Conservation (phyloP, 2,888 invertebrate species). For the Phortica magna region DNA sequence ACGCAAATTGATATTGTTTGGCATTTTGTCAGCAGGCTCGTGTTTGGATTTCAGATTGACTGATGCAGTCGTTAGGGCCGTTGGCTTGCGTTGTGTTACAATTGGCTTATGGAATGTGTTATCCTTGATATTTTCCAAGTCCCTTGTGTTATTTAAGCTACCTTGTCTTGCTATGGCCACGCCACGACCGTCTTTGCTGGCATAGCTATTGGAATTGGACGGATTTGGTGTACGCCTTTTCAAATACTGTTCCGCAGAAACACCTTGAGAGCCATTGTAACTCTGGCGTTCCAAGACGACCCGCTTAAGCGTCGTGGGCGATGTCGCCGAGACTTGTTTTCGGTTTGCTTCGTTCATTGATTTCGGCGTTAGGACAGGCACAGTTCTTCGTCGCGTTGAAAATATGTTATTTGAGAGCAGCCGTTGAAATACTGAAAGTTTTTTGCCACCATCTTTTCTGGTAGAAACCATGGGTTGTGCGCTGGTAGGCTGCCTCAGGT, state of each 20-base stretch:
- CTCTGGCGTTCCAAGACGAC: slow-evolving; percentile 74
- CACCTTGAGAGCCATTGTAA: slow-evolving; percentile 61
- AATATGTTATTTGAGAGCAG: slow-evolving; percentile 75
- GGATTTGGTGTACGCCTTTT: slow-evolving; percentile 62
- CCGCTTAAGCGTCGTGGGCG: slow-evolving; percentile 64
- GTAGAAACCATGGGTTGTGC: not conserved
- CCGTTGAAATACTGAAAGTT: slow-evolving; percentile 75
- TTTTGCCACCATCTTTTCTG: slow-evolving; percentile 62
- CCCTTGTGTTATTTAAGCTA: not conserved
- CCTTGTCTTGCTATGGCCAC: slow-evolving; percentile 59
- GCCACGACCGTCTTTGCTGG: slow-evolving; percentile 63
- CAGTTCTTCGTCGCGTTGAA: slow-evolving; percentile 74
- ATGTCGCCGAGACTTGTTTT: slow-evolving; percentile 40
- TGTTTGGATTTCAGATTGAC: slow-evolving; percentile 43
- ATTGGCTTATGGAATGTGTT: not conserved
- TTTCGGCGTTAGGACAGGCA: slow-evolving; percentile 65
- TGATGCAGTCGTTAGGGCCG: slow-evolving; percentile 34
- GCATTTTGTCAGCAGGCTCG: slow-evolving; percentile 48
- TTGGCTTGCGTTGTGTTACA: slow-evolving; percentile 22
- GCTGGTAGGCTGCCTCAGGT: not conserved
- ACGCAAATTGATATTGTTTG: not conserved
- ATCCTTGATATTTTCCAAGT: not conserved
- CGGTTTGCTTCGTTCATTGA: slow-evolving; percentile 51
- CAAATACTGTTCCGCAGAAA: slow-evolving; percentile 53
- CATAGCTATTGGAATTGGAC: slow-evolving; percentile 65